Base-by-base conservation (phyloP, 1,140 invertebrate genomes). In the Magallana ariakensis region DNA sequence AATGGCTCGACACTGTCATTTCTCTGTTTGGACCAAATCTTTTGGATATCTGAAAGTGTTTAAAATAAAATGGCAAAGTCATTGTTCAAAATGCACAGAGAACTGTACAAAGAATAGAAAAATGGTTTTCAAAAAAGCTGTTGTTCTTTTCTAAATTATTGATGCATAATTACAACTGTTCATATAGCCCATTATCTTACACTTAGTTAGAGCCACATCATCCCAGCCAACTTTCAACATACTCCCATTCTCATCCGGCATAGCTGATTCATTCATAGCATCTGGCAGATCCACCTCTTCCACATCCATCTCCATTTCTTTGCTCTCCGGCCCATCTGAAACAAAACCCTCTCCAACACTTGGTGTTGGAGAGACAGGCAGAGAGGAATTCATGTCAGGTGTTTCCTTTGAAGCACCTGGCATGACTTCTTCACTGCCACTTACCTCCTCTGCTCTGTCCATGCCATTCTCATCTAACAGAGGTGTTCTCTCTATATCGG, bases 161-260 rank as follows among this genome's bases (percentile, higher is more conserved):
- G 19, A 62, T 62, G 58, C 19, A 62, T 16, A 62, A 62, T 16
- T 62, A 62, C 58, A 62, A 62, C 58, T 62, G 8, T 62, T 16
- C 58, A 62, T n/a, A 16, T 16, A 62, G 58, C 58, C 8, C 15
- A 62, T 62, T 62, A 62, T 62, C 58, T 62, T 62, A 62, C 58
- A 62, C 16, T 62, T 62, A 62, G 58, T 62, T 62, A 62, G 16
- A 15, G 15, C 58, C 15, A 62, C 58, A 62, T 62, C 58, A 62
- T 62, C 58, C 58, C 58, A 62, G 58, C 58, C 58, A 62, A 62
- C 58, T 62, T 62, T 62, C 58, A 62, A 62, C 58, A 62, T 15
- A 62, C 16, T 62, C 19, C 19, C 8, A 13, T 7, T 62, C 6
- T 62, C 19, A n/a, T 62, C 58, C 16, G 58, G 16, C 6, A 15